Conservation (phyloP, 23 tunicate species). For the Diplosoma virens region DNA sequence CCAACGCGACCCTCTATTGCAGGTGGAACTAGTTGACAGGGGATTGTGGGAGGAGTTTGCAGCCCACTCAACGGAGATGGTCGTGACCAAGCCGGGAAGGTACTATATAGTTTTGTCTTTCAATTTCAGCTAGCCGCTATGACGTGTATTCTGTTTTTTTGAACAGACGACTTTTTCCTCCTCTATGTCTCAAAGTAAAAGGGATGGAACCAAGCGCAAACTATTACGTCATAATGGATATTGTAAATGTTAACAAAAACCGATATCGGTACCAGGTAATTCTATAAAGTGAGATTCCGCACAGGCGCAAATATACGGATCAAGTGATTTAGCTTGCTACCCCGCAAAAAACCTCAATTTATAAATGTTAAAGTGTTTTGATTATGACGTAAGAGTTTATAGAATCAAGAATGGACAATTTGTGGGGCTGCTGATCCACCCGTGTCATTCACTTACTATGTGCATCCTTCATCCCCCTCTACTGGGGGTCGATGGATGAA, state of each 20-base stretch:
- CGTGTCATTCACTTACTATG: neutral
- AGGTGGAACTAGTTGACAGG: neutral
- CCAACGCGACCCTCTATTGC: neutral
- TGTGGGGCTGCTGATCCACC: neutral
- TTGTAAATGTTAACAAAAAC: neutral
- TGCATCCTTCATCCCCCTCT: slow-evolving; percentile 11
- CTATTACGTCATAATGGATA: neutral
- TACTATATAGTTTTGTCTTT: neutral
- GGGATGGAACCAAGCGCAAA: neutral
- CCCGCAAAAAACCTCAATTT: no score
- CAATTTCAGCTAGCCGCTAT: neutral
- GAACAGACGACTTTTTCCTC: slow-evolving; percentile 12
- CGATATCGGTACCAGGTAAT: slow-evolving; percentile 15
- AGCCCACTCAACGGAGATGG: neutral
- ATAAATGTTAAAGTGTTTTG: no score
- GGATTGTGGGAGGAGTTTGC: neutral
- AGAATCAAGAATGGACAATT: slow-evolving; percentile 1
- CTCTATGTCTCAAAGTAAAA: neutral
- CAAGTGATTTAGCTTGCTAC: no score
- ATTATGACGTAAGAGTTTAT: no score
- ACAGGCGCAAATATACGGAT: no score
- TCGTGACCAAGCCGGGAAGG: slow-evolving; percentile 14
- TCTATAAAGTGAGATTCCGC: no score
- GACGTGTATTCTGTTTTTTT: neutral
- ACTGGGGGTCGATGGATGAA: neutral